These are phyloP conservation scores for Microtus oregoni DNA, from an alignment of 2,113 vertebrate genomes.

Conservation along the genomic window DNA sequence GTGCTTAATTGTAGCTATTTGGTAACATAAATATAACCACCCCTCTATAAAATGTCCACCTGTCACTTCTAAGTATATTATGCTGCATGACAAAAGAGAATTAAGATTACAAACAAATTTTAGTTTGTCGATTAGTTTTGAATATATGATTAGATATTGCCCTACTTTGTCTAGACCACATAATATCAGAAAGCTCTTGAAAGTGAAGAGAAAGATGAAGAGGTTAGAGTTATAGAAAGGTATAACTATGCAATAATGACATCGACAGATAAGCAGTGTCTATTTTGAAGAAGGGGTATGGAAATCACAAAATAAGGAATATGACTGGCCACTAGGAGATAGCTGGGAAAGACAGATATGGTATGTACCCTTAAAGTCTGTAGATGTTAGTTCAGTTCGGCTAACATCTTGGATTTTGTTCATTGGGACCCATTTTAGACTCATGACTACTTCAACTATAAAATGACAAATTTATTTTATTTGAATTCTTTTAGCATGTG, in stretches of 20 bases:
- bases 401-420: conserved; percentile 22
- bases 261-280: background rate
- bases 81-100: background rate
- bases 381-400: background rate
- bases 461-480: conserved; percentile 12
- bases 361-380: background rate
- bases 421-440: conserved; percentile 12
- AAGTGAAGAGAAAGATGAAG: background rate
- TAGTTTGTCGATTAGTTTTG: background rate
- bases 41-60: background rate
- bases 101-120: background rate
- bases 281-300: background rate
- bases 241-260: background rate
- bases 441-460: background rate
- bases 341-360: background rate
- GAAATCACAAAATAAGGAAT: background rate
- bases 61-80: background rate
- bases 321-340: background rate
- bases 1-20: background rate
- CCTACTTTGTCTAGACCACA: background rate
- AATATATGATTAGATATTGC: background rate
- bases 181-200: background rate
- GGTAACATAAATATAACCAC: background rate
- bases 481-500: conserved; percentile 26
- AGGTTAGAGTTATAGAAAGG: background rate